phyloP scores from a whole-genome alignment of 2,888 invertebrate species.

The Tyria jacobaeae region DNA sequence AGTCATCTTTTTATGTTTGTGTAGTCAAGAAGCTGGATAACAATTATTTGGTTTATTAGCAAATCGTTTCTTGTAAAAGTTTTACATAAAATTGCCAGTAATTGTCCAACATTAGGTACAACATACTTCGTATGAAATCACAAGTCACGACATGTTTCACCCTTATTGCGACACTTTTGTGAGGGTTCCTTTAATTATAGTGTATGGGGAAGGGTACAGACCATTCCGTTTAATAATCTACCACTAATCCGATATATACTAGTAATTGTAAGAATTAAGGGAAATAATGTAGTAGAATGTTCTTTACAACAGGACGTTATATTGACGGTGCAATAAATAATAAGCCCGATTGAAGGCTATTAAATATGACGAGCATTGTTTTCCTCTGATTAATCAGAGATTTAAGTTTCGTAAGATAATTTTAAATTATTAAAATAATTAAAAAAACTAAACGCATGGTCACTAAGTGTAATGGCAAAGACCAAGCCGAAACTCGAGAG shows the following conservation, averaged over 20 bases:
- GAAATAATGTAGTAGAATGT: not conserved
- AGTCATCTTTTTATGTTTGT: too few relatives aligned
- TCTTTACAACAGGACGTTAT: not conserved
- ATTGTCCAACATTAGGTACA: conserved; percentile 35
- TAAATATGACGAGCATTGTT: not conserved
- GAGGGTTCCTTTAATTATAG: conserved; percentile 29
- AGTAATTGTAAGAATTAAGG: not conserved
- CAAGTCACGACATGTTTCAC: conserved; percentile 41
- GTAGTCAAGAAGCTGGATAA: too few relatives aligned
- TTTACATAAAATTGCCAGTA: conserved; percentile 38
- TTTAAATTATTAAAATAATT: too few relatives aligned
- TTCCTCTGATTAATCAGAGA: too few relatives aligned
- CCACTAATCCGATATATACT: conserved; percentile 15
- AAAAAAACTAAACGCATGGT: too few relatives aligned
- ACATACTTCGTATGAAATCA: conserved; percentile 33
- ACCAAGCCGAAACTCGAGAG: too few relatives aligned
- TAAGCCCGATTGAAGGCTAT: not conserved
- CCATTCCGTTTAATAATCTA: conserved; percentile 8
- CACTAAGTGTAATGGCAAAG: too few relatives aligned
- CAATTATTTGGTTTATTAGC: not conserved
- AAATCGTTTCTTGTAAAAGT: conserved; percentile 33
- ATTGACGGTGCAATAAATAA: not conserved
- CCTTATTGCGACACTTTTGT: conserved; percentile 44
- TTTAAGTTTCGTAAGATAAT: too few relatives aligned
- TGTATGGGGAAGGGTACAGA: conserved; percentile 16